phyloP scores from a whole-genome alignment of 2,113 vertebrate species.

The Irena cyanogastra region DNA sequence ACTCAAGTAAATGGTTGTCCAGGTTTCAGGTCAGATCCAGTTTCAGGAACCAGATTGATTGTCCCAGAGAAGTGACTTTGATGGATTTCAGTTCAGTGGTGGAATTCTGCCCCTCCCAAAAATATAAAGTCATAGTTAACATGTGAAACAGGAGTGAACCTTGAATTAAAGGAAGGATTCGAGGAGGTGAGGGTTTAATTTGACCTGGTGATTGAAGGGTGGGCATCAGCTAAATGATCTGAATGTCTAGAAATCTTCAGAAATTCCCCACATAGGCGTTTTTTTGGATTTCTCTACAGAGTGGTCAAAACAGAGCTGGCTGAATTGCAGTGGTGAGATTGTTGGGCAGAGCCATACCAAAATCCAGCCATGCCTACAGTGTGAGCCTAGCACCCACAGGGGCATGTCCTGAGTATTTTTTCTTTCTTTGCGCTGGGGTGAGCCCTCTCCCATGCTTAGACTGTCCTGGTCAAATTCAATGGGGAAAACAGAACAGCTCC shows the following conservation, averaged over 20 bases:
- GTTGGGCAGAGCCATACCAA: not conserved
- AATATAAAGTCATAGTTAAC: not conserved
- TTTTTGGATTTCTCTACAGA: not conserved
- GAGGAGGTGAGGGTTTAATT: not conserved
- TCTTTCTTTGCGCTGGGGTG: not conserved
- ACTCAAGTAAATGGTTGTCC: not conserved
- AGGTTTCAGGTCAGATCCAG: not conserved
- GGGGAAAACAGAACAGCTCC: not conserved
- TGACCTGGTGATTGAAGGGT: not conserved
- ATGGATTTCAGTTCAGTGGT: not conserved
- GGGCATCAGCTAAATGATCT: not conserved
- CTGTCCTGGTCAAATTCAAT: not conserved
- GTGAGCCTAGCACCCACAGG: not conserved
- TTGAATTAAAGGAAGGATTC: not conserved
- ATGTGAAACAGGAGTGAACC: not conserved
- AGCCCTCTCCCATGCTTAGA: not conserved
- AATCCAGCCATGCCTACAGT: not conserved
- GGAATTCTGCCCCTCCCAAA: not conserved
- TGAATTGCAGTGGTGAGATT: not conserved
- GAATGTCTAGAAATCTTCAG: not conserved
- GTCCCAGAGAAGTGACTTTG: accelerated
- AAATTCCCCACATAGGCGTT: not conserved
- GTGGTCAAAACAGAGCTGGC: not conserved
- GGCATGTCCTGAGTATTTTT: not conserved
- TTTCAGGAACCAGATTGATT: not conserved